phyloP scores from a whole-genome alignment of 2,888 invertebrate species.

The Caenorhabditis sp. region DNA sequence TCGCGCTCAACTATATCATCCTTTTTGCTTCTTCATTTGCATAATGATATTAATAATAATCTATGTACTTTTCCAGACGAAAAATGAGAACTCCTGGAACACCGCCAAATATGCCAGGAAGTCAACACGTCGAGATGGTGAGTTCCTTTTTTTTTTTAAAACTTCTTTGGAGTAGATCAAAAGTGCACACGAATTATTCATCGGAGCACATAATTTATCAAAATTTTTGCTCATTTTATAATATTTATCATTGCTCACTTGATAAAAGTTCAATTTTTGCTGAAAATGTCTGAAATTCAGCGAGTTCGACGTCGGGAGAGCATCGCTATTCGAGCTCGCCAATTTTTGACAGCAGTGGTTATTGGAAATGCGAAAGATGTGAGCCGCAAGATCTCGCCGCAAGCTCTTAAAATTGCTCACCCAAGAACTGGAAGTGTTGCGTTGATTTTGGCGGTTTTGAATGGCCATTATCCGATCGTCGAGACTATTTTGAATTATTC shows the following conservation, averaged over 20 bases:
- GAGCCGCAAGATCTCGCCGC: conserved; percentile 37
- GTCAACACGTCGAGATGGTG: background rate
- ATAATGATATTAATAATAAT: no score
- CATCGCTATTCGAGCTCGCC: conserved; percentile 36
- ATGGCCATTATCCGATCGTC: conserved; percentile 51
- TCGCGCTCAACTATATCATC: background rate
- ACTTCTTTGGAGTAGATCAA: no score
- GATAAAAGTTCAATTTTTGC: no score
- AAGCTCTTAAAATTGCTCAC: conserved; percentile 47
- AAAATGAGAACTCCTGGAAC: conserved; percentile 22
- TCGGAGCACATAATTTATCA: no score
- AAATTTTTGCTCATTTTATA: background rate
- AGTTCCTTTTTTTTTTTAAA: background rate
- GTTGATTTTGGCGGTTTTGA: conserved; percentile 59
- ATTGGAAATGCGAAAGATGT: conserved; percentile 38
- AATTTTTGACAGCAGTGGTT: conserved; percentile 45
- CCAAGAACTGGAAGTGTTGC: conserved; percentile 60
- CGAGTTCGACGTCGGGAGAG: conserved; percentile 17
- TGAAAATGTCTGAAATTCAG: no score
- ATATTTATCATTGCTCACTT: no score
- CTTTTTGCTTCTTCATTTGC: no score
- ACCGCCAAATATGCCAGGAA: conserved; percentile 47
- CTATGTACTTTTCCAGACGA: background rate
- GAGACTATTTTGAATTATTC: conserved; percentile 46
- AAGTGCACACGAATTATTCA: no score